phyloP scores from a whole-genome alignment of 2,797 vertebrate species.

The Poliocrania exsul region DNA sequence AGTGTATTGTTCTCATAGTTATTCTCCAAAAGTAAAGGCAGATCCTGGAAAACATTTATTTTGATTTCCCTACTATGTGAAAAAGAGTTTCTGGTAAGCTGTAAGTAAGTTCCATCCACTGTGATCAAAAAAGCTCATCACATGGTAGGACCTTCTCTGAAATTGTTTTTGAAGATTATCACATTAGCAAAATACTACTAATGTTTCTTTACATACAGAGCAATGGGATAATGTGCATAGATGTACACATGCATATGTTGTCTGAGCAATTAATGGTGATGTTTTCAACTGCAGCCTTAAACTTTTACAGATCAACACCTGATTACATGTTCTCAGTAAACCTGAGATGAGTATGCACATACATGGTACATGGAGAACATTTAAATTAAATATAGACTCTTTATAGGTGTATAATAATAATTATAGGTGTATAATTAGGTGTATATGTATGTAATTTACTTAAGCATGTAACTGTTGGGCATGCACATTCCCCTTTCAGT shows the following conservation, averaged over 20 bases:
- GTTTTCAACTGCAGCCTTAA: not conserved
- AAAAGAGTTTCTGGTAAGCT: not conserved
- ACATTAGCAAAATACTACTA: not conserved
- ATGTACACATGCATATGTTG: not conserved
- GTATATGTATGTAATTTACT: not conserved
- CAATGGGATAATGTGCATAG: not conserved
- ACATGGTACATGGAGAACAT: not conserved
- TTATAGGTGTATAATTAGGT: not conserved
- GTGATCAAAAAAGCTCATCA: not conserved
- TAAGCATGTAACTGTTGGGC: not conserved
- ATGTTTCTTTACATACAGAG: not conserved
- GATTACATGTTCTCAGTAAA: not conserved
- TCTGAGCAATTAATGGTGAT: not conserved
- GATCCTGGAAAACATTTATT: not conserved
- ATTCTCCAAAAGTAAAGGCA: not conserved
- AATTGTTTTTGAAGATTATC: not conserved
- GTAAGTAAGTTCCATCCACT: not conserved
- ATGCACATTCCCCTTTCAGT: not conserved
- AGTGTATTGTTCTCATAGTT: not conserved
- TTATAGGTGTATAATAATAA: not conserved
- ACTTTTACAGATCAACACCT: not conserved
- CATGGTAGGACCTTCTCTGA: not conserved
- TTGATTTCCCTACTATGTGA: not conserved
- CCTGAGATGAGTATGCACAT: not conserved
- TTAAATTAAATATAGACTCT: not conserved